These are phyloP conservation scores for Ips nitidus DNA, from an alignment of 1,140 invertebrate genomes.

Conservation along the genomic window DNA sequence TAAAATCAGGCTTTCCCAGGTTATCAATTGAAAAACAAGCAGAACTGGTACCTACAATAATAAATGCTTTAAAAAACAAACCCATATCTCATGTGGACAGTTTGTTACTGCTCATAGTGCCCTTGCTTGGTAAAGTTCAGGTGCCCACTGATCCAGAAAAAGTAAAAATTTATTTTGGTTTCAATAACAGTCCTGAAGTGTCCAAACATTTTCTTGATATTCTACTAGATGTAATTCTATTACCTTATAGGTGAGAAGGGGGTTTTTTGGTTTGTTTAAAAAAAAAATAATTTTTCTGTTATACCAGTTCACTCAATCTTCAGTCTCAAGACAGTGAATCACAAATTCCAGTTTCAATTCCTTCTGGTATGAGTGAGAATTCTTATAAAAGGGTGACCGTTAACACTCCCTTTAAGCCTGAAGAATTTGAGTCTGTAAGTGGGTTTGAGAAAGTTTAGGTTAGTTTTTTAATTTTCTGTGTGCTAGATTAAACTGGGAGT, in stretches of 20 bases:
- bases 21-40: slow-evolving; percentile 74
- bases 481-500: slow-evolving; percentile 72
- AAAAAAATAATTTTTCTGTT: neutral
- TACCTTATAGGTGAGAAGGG: slow-evolving; percentile 77
- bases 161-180: slow-evolving; percentile 61
- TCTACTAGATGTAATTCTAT: slow-evolving; percentile 78
- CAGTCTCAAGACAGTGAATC: slow-evolving; percentile 35
- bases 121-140: slow-evolving; percentile 72
- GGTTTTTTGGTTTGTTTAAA: neutral
- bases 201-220: slow-evolving; percentile 72
- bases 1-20: slow-evolving; percentile 87
- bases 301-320: slow-evolving; percentile 41
- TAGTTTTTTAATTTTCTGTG: slow-evolving; percentile 6
- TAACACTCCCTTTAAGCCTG: slow-evolving; percentile 74
- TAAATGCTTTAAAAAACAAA: slow-evolving; percentile 79
- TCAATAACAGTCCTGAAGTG: slow-evolving; percentile 67
- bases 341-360: slow-evolving; percentile 55
- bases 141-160: slow-evolving; percentile 66
- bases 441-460: neutral
- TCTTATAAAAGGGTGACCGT: slow-evolving; percentile 79
- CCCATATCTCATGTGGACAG: slow-evolving; percentile 85
- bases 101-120: slow-evolving; percentile 78
- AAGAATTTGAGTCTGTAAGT: slow-evolving; percentile 75
- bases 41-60: slow-evolving; percentile 71
- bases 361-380: slow-evolving; percentile 77